Conservation (phyloP, 2,113 vertebrate species). For the Vimba vimba region DNA sequence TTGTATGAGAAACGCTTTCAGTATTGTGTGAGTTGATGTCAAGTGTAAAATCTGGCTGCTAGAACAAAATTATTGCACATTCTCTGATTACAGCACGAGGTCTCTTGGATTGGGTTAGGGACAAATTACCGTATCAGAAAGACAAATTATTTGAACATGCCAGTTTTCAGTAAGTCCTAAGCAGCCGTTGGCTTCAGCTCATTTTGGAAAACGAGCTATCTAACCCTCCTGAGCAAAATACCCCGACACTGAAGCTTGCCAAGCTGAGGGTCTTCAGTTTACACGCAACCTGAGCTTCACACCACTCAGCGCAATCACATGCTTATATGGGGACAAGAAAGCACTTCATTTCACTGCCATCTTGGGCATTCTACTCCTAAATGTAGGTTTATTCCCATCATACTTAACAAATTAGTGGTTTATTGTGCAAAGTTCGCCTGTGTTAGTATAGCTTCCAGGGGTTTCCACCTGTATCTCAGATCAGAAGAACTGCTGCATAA, state of each 20-base stretch:
- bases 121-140: not conserved
- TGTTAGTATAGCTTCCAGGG: constrained; percentile 1
- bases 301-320: constrained; percentile 52
- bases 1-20: not conserved
- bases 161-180: constrained; percentile 38
- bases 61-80: not conserved
- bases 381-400: not conserved
- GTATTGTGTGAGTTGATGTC: no score
- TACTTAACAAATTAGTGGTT: constrained; percentile 43
- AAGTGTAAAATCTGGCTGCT: not conserved
- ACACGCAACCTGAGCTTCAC: constrained; percentile 56
- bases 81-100: not conserved
- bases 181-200: constrained; percentile 55
- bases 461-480: constrained; percentile 40
- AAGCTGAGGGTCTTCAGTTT: constrained; percentile 56
- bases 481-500: constrained; percentile 47
- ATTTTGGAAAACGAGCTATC: constrained; percentile 54
- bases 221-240: constrained; percentile 65
- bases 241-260: constrained; percentile 59
- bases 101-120: not conserved
- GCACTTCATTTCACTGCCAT: constrained; percentile 60
- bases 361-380: constrained; percentile 28
- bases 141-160: not conserved
- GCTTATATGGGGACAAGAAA: constrained; percentile 24
- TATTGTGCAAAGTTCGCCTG: constrained; percentile 41